These are phyloP conservation scores for Tupaia chinensis DNA, from an alignment of 2,113 vertebrate genomes.

Conservation along the genomic window DNA sequence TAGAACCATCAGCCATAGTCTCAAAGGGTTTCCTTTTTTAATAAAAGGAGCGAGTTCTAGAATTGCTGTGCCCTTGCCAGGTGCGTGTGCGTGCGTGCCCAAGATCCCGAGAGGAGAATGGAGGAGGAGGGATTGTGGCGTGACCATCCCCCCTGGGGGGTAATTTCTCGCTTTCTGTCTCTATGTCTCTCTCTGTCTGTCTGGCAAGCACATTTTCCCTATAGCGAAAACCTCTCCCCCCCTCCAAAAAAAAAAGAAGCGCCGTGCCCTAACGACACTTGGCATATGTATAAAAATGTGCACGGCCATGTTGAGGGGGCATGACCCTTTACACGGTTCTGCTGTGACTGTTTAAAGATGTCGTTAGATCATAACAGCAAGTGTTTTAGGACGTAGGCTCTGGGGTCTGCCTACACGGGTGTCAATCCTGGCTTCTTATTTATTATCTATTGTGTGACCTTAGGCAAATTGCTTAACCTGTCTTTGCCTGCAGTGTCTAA, in stretches of 20 bases:
- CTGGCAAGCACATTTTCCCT: too few relatives aligned
- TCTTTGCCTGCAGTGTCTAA: not conserved
- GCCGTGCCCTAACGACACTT: not conserved
- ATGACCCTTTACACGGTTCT: not conserved
- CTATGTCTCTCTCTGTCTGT: too few relatives aligned
- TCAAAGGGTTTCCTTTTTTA: not conserved
- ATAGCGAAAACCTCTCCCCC: too few relatives aligned
- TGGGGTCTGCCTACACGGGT: not conserved
- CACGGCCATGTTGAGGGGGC: not conserved
- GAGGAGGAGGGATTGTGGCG: too few relatives aligned
- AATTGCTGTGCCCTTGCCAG: too few relatives aligned
- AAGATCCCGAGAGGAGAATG: too few relatives aligned
- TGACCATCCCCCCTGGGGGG: too few relatives aligned
- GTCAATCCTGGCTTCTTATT: not conserved
- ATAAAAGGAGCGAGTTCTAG: not conserved
- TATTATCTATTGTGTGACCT: not conserved
- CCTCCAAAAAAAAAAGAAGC: not conserved
- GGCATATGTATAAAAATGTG: not conserved
- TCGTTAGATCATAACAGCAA: not conserved
- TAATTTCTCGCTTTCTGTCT: too few relatives aligned
- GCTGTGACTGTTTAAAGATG: slow-evolving; percentile 16
- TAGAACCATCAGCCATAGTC: not conserved
- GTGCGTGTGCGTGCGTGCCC: too few relatives aligned
- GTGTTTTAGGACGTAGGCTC: not conserved
- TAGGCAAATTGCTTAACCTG: not conserved